Evolutionary conservation across 1,140 invertebrate species (phyloP), one percentile per base, ranked within the genome.

Genomic region (Lasioglossum albipes): DNA sequence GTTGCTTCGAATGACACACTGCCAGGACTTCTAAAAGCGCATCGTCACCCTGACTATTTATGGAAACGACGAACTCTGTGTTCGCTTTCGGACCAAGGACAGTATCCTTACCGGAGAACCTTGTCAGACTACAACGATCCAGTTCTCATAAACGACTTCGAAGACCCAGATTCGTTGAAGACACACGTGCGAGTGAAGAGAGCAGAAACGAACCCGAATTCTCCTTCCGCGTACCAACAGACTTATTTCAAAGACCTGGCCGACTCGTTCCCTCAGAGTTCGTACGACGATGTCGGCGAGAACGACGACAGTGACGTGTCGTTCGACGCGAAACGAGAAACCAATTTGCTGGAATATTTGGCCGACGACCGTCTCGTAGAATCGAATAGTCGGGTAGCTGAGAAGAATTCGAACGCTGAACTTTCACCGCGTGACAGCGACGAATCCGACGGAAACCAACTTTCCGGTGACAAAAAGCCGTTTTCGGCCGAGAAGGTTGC

Each of bases 151-250:
- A 27, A 86, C 4, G 75, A 78, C 36, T n/a, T 66, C 7, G 75
- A 81, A 12, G 80, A 89, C 62, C n/a, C 54, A 0, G 66, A 79
- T n/a, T 64, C 78, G 7, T 45, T 69, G 0, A 22, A 20, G 20
- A n/a, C 75, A 0, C 87, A 82, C 5, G n/a, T 85, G n/a, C 87
- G 89, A 7, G 72, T 86, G 1, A 89, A 89, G 49, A 80, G 89
- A 79, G 12, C 27, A n/a, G 67, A 54, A 7, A 64, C 27, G 2
- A 70, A 18, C 5, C 27, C 54, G 5, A n/a, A 52, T 52, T 70
- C 62, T 5, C 61, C 62, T 7, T 61, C 31, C 13, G 16, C 18
- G 7, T 7, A 70, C 59, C 69, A 36, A 42, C 41, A 36, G 2
- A n/a, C 54, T n/a, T 71, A 62, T 49, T 52, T 66, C 12, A 49